These are phyloP conservation scores for Parnassius orleans DNA, from an alignment of 2,888 invertebrate genomes.

Conservation along the genomic window DNA sequence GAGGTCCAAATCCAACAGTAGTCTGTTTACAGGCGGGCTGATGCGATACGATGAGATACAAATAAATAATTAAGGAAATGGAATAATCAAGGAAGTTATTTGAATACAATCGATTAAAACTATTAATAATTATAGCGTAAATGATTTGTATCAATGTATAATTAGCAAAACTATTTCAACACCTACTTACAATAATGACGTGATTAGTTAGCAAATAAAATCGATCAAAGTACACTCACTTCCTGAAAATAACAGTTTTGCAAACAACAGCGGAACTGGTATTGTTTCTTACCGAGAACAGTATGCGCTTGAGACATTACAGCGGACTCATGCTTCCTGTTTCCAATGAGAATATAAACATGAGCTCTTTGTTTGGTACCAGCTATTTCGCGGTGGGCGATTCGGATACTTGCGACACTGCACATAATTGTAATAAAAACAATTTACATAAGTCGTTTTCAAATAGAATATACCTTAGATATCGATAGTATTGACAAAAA, in stretches of 20 bases:
- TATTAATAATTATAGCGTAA: too few species aligned
- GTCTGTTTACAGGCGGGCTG: too few species aligned
- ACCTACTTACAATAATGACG: slow-evolving; percentile 15
- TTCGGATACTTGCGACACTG: slow-evolving; percentile 28
- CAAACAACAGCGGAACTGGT: slow-evolving; percentile 76
- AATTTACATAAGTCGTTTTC: neutral
- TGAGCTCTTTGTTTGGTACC: slow-evolving; percentile 36
- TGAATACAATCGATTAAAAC: too few species aligned
- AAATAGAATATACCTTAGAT: slow-evolving; percentile 18
- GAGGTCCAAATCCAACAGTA: too few species aligned
- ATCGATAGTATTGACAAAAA: slow-evolving; percentile 49
- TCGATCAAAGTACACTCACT: slow-evolving; percentile 58
- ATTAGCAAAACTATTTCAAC: too few species aligned
- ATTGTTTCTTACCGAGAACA: slow-evolving; percentile 75
- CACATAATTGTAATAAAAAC: slow-evolving; percentile 4
- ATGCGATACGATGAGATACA: too few species aligned
- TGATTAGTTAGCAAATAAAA: slow-evolving; percentile 32
- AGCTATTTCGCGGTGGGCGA: slow-evolving; percentile 26
- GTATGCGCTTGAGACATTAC: slow-evolving; percentile 67
- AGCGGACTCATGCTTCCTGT: slow-evolving; percentile 74
- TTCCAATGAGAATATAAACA: slow-evolving; percentile 76
- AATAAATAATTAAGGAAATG: too few species aligned
- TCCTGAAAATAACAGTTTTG: slow-evolving; percentile 73
- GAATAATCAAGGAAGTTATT: too few species aligned
- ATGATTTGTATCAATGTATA: too few species aligned